Evolutionary conservation across 2,797 vertebrate genomes (phyloP).

Genomic region (Galagoides demidoff): DNA sequence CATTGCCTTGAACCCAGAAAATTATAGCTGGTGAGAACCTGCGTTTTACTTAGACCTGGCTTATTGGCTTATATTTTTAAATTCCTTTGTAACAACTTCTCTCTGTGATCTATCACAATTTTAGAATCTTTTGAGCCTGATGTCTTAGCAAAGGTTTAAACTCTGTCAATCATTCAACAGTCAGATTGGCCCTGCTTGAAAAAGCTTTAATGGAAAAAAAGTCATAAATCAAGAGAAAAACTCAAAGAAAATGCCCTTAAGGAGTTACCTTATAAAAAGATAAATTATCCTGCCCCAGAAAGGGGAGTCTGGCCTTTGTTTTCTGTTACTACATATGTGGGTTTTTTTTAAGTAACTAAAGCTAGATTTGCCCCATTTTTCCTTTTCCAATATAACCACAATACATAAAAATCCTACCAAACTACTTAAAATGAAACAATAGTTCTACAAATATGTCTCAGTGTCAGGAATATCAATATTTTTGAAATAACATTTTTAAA

Average conservation of each 20-base stretch:
- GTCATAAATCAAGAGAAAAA: conserved; percentile 67
- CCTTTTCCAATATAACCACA: conserved; percentile 25
- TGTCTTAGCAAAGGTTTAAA: conserved; percentile 74
- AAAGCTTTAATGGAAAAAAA: conserved; percentile 66
- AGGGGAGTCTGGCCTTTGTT: neutral
- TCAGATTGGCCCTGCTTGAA: conserved; percentile 48
- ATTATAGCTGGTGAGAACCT: conserved; percentile 6
- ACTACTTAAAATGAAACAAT: conserved; percentile 27
- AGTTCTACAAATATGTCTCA: conserved; percentile 39
- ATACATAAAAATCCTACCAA: conserved; percentile 10
- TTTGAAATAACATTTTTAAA: conserved; percentile 40
- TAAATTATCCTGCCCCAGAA: conserved; percentile 43
- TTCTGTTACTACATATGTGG: neutral
- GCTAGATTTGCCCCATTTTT: conserved; percentile 20
- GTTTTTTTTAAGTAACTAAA: conserved; percentile 33
- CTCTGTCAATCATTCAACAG: conserved; percentile 71
- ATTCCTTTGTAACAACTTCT: conserved; percentile 67
- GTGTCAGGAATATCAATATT: neutral
- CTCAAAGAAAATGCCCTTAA: conserved; percentile 50
- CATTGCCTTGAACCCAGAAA: conserved; percentile 5
- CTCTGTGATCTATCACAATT: conserved; percentile 66
- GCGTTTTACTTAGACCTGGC: conserved; percentile 59
- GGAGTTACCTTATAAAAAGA: conserved; percentile 60
- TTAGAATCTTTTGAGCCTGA: conserved; percentile 61
- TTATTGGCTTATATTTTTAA: conserved; percentile 75